Evolutionary conservation across 1,140 invertebrate species (phyloP).

Genomic region (Araneus ventricosus): DNA sequence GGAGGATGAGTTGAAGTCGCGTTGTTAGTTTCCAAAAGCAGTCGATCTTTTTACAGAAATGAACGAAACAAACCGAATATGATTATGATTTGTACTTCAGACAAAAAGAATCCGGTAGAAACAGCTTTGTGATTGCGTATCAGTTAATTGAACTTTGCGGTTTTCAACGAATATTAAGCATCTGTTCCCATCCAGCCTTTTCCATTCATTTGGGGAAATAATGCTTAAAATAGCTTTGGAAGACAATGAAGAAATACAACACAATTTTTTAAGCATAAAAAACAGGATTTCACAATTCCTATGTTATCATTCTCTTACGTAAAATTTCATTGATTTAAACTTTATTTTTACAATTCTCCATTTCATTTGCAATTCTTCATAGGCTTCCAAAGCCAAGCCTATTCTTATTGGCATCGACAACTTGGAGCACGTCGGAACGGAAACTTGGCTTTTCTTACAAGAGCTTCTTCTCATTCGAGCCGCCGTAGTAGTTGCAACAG

Average conservation of each 20-base stretch:
- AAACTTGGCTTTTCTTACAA: constrained; percentile 26
- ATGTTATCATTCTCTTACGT: not conserved
- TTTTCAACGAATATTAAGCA: no score
- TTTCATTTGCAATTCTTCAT: not conserved
- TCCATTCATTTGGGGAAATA: not conserved
- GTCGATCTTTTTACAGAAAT: no score
- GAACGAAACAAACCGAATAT: no score
- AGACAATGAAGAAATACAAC: not conserved
- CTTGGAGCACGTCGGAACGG: constrained; percentile 14
- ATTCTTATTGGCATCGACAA: constrained; percentile 36
- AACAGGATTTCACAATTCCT: not conserved
- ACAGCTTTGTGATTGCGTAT: no score
- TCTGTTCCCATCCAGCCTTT: no score
- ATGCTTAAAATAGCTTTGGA: not conserved
- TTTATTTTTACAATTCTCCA: not conserved
- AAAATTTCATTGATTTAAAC: not conserved
- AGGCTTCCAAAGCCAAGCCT: not conserved
- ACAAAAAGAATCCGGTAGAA: no score
- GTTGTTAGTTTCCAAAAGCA: no score
- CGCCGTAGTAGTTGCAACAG: not conserved
- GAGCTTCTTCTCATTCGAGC: not conserved
- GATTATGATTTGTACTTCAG: no score
- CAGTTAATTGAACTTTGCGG: no score
- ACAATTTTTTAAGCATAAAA: not conserved
- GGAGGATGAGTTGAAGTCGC: no score